Evolutionary conservation across 2,888 invertebrate genomes (phyloP), one percentile per base, ranked within the genome.

Genomic region (Tolmerus cingulatus): DNA sequence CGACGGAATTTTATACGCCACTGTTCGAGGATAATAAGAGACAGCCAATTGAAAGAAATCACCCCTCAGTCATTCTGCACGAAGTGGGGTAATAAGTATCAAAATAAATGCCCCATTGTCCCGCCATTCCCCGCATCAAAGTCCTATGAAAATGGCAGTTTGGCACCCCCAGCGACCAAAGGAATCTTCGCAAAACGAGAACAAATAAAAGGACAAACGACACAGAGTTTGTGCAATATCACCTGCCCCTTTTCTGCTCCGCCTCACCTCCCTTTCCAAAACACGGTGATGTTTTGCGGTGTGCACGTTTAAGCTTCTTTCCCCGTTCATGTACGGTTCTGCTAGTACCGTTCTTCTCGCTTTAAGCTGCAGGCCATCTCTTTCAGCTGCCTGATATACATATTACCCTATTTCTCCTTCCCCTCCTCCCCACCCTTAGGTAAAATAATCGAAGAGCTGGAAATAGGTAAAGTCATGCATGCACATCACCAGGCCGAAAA

Each of bases 11-110:
- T 85, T 74, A 74, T 74, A 85, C 16, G 16, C 85, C 74, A 85
- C 85, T 85, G 85, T 85, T 30, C 46, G 34, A 9, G 74, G 40
- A 84, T 84, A 66, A 74, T 84, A 74, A 66, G 74, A 85, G 85
- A 85, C 85, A 27, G 85, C 85, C 85, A 85, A 85, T 85, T 85
- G 85, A 85, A 85, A 85, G 46, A 43, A 85, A 85, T 85, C 85
- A 85, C 74, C 85, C 84, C 27, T 74, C 85, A 85, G 43, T 74
- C 85, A 74, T 85, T 85, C 74, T 74, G 74, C 34, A 85, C n/a
- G 30, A 85, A 84, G 82, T 74, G 85, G 85, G 43, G 85, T 85
- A 85, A 74, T 85, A 85, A 85, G 74, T 74, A 85, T 74, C 85
- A 85, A 85, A 85, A 85, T 85, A 85, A 85, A 85, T 46, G 74